Percentiles rank a stretch among this genome's conserved stretches.
These are phyloP conservation scores for Noctua janthina DNA, from an alignment of 2,888 invertebrate genomes.

Conservation along the genomic window DNA sequence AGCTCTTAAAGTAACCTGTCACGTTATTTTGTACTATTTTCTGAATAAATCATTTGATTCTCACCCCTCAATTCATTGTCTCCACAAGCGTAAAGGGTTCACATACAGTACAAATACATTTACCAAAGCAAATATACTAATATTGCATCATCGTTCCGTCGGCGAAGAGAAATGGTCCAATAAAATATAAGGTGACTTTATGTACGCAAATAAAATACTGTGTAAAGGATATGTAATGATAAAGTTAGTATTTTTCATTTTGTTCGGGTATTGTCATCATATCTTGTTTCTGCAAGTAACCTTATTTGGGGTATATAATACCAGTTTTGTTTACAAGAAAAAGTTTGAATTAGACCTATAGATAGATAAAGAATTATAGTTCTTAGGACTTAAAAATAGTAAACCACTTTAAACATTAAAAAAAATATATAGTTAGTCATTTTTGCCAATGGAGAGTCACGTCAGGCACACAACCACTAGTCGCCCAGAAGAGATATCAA, in stretches of 20 bases:
- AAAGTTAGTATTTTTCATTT: slow-evolving; percentile 19
- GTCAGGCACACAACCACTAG: background rate
- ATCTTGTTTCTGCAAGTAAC: background rate
- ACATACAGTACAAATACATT: slow-evolving; percentile 53
- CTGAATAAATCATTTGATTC: slow-evolving; percentile 24
- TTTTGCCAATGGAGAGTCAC: background rate
- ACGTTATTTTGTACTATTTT: background rate
- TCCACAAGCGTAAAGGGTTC: slow-evolving; percentile 49
- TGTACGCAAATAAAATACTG: slow-evolving; percentile 24
- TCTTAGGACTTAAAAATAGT: background rate
- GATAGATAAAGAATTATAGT: background rate
- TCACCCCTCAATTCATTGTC: slow-evolving; percentile 49
- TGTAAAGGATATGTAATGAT: background rate
- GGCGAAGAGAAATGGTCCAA: slow-evolving; percentile 26
- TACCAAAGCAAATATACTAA: slow-evolving; percentile 52
- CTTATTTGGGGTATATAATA: background rate
- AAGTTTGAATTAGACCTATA: background rate
- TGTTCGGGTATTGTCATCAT: slow-evolving; percentile 3
- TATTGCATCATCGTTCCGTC: slow-evolving; percentile 45
- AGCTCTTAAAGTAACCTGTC: background rate
- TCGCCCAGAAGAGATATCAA: background rate
- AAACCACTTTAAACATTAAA: background rate
- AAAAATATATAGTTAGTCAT: background rate
- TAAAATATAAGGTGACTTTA: slow-evolving; percentile 40
- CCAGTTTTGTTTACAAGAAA: background rate